These are phyloP conservation scores for Campoplex capitator DNA, from an alignment of 2,888 invertebrate genomes.

Conservation along the genomic window DNA sequence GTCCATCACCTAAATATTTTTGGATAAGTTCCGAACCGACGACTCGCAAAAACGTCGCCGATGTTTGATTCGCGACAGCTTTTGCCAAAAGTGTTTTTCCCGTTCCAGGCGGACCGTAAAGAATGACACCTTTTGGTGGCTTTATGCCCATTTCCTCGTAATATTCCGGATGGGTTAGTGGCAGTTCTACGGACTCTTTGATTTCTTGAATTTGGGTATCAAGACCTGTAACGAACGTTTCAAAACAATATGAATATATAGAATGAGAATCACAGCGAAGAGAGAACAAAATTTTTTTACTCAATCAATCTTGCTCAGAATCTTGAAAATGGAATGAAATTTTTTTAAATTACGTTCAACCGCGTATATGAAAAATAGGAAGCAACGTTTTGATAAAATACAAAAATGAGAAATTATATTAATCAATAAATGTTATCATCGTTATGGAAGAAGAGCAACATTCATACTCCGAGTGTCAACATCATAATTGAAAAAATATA, in stretches of 20 bases:
- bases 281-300: background rate
- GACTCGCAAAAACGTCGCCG: constrained; percentile 98
- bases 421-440: too few species aligned
- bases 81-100: constrained; percentile 99
- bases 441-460: too few species aligned
- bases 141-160: constrained; percentile 99
- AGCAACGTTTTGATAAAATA: too few species aligned
- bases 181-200: constrained; percentile 99
- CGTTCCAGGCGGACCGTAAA: constrained; percentile 99
- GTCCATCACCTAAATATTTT: constrained; percentile 99
- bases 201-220: constrained; percentile 99
- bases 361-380: too few species aligned
- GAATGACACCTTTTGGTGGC: constrained; percentile 99
- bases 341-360: background rate
- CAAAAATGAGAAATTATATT: too few species aligned
- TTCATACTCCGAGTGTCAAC: too few species aligned
- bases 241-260: background rate
- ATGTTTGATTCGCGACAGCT: constrained; percentile 99
- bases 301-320: background rate
- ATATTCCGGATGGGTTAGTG: constrained; percentile 99
- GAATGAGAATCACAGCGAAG: background rate
- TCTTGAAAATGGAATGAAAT: background rate
- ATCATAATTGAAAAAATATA: too few species aligned
- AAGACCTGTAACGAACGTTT: constrained; percentile 86
- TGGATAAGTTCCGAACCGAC: constrained; percentile 99